Base-by-base conservation (phyloP, 1,140 invertebrate genomes). In the Trichonephila inaurata region DNA sequence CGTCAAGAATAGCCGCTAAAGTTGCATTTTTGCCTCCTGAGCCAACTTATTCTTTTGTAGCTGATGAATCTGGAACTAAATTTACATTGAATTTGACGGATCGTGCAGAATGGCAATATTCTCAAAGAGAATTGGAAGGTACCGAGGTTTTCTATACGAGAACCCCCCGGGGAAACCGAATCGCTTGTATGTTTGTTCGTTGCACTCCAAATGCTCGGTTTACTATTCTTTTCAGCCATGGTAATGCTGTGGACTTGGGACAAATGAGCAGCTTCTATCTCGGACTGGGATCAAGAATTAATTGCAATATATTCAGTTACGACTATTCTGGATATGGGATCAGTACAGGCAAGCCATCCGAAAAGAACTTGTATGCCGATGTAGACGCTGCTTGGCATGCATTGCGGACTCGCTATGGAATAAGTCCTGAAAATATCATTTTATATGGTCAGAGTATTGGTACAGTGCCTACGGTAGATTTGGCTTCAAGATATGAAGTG, bases 221-320 rank as follows among this genome's bases (percentile, higher is more conserved):
- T 95, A 99, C 99, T 7, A 98, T 99, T 94, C 97, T 99, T n/a
- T 99, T 99, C 96, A 99, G 99, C 62, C 99, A 99, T 96, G 99
- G 98, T 87, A 99, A 99, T 96, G 99, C 99, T 58, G 98, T 99
- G 83, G 99, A 99, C 96, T 96, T 99, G 87, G 99, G 99, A 94
- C 99, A 99, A 96, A 99, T 99, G 99, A 99, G 98, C 96, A 99
- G 98, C 96, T 99, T 99, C 96, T 99, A 99, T 96, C 97, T 99
- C 95, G 99, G 99, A 28, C 97, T 99, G 94, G 99, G 99, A 60
- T 98, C 98, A 94, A 97, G 99, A 95, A 98, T 99, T 95, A 99
- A 99, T 96, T 99, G 99, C 96, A 99, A 99, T 96, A 99, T 99
- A 96, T 99, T 99, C 96, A 99, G 98, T 96, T 99, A 99, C 96